Evolutionary conservation across 2,113 vertebrate genomes (phyloP), one percentile per base, ranked within the genome.

Genomic region (Plotosus lineatus): DNA sequence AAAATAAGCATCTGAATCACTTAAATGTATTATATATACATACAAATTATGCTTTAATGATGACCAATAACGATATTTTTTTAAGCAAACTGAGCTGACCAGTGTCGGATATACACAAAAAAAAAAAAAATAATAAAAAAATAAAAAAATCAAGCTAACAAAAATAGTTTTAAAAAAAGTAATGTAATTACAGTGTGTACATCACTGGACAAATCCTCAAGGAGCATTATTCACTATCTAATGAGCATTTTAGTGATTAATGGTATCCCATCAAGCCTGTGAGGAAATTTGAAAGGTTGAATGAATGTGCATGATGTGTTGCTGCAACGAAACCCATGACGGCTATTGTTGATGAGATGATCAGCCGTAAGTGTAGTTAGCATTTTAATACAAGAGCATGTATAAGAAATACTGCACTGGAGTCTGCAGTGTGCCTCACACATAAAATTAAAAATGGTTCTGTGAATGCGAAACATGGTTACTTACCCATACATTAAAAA

Each of bases 401-500:
- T 17, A 26, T 26, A 23, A 6, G 10, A 3, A 10, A 66, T 66
- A 40, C 9, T 10, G 33, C 40, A 21, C 33, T 38, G 0, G 15
- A 17, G 28, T 33, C 2, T 63, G 26, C 19, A 60, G 2, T 17
- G 8, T 10, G 26, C 53, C 53, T 55, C n/a, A 60, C 26, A 36
- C 31, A 63, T 15, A 10, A 21, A 66, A 15, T 4, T 46, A 3
- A 12, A 5, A 15, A 7, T 28, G 51, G 10, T 44, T 36, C 36
- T 1, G 14, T 42, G 3, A 51, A 1, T 15, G 14, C 38, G 12
- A 40, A 81, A 71, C 40, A 38, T 23, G 21, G 44, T 10, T n/a
- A 90, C 90, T 92, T 88, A 99, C 98, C 98, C 96, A 83, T 98
- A 97, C 95, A 97, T 96, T 56, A 99, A 94, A 90, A 99, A 93